Evolutionary conservation across 2,113 vertebrate genomes (phyloP).

Genomic region (Acrocephalus kingi): DNA sequence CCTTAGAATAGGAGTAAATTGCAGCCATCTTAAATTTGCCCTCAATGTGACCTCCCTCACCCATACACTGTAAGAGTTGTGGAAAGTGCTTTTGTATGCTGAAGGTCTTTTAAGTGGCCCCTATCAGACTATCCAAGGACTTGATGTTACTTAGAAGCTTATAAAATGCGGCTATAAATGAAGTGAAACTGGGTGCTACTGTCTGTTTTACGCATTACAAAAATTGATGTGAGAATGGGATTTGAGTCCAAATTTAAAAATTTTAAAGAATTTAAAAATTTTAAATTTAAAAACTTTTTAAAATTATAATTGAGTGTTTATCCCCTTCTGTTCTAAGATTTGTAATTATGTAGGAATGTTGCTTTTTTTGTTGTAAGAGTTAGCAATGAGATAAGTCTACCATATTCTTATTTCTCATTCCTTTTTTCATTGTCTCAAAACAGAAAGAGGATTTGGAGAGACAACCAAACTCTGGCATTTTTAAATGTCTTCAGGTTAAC

Average conservation of each 20-base stretch:
- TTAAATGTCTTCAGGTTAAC: background rate
- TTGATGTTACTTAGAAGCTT: background rate
- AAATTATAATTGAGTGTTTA: background rate
- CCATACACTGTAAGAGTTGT: background rate
- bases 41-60: slow-evolving; percentile 37
- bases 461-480: background rate
- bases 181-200: background rate
- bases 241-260: background rate
- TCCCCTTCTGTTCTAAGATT: background rate
- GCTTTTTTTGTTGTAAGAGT: background rate
- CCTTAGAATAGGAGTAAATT: slow-evolving; percentile 51
- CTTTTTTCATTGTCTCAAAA: background rate
- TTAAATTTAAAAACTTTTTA: background rate
- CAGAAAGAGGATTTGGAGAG: background rate
- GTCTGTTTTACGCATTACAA: background rate
- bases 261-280: background rate
- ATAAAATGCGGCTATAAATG: background rate
- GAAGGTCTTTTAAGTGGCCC: slow-evolving; percentile 6
- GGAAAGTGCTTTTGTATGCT: slow-evolving; percentile 21
- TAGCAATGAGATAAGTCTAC: background rate
- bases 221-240: background rate
- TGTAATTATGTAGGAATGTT: background rate
- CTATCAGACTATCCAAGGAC: background rate
- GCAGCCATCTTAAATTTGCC: slow-evolving; percentile 59
- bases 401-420: background rate